Evolutionary conservation across 2,113 vertebrate species (phyloP), one percentile per base, ranked within the genome.

Genomic region (Vanacampus margaritifer): DNA sequence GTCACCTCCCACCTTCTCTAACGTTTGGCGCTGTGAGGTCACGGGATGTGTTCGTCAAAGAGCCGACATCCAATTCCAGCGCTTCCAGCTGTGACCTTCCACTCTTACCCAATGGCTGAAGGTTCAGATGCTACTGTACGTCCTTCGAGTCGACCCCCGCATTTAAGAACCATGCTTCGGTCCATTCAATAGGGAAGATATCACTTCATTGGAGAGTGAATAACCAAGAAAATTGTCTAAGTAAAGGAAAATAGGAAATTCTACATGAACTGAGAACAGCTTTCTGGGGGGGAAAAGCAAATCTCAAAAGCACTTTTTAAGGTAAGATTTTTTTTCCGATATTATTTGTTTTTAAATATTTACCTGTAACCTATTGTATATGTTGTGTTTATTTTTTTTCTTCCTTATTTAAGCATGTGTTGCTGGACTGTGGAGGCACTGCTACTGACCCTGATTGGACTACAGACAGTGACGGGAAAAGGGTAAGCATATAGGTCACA

Each of bases 401-500:
- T 6, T 13, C 3, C 23, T 1, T 36, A 35, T 59, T 70, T 71
- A 43, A 59, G 53, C 45, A 46, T 57, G 45, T 19, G 53, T 57
- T 19, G 65, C 45, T 69, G 24, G 21, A 83, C 23, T 14, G 86
- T 89, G 88, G 76, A 80, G 75, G 26, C 35, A 4, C 32, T 91
- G 43, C 59, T 93, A 6, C 59, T 91, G 72, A 71, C 80, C 65
- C 82, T 89, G 6, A 74, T 93, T 35, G 79, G 84, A 43, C 66
- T 88, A 51, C 74, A 43, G 0, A 82, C 84, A 35, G 83, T 84
- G 8, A 51, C 81, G 32, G 87, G 84, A 50, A 67, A 71, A 0
- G 90, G 92, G 93, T 95, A 80, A 91, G 92, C 74, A 21, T 16
- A 61, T 5, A 46, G 17, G 43, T 6, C 6, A 19, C 43, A 46